Percentiles rank a stretch among this genome's conserved stretches.
These are phyloP conservation scores for Diplazon laetatorius DNA, from an alignment of 2,888 invertebrate genomes.

Conservation along the genomic window DNA sequence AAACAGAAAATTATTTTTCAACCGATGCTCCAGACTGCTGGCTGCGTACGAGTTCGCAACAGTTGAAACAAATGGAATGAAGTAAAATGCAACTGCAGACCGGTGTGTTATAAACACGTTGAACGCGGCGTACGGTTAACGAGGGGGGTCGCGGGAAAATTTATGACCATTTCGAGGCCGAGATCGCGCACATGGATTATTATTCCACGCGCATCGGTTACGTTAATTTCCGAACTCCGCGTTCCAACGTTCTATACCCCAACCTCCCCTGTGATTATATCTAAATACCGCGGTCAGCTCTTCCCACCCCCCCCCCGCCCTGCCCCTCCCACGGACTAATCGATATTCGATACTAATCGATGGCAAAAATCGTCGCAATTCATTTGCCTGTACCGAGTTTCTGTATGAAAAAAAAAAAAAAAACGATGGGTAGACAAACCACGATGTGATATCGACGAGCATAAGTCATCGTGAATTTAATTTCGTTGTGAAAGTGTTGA, in stretches of 20 bases:
- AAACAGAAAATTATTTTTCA: conserved; percentile 44
- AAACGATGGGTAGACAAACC: neutral
- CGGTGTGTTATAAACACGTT: conserved; percentile 2
- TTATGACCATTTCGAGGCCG: conserved; percentile 38
- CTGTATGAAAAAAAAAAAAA: conserved; percentile 11
- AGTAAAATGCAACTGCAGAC: conserved; percentile 3
- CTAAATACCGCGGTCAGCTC: conserved; percentile 40
- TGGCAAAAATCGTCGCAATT: conserved; percentile 61
- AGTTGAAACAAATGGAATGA: conserved; percentile 30
- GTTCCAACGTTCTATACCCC: neutral
- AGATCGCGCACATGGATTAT: conserved; percentile 55
- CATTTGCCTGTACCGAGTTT: conserved; percentile 45
- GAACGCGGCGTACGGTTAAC: conserved; percentile 27
- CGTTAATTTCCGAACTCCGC: conserved; percentile 46
- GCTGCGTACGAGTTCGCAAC: neutral
- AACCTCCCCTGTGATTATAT: conserved; percentile 34
- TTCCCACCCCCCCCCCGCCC: too few relatives aligned
- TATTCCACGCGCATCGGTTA: conserved; percentile 50
- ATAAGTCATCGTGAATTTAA: neutral
- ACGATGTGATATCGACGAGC: neutral
- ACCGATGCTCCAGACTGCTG: neutral
- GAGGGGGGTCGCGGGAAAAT: conserved; percentile 30
- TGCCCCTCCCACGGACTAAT: conserved; percentile 54
- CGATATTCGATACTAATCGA: conserved; percentile 64
- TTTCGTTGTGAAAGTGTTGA: neutral